Percentiles rank a stretch among this genome's conserved stretches.
phyloP scores from a whole-genome alignment of 37 sponge, comb jelly and placozoan genomes.

The Geodia barretti region DNA sequence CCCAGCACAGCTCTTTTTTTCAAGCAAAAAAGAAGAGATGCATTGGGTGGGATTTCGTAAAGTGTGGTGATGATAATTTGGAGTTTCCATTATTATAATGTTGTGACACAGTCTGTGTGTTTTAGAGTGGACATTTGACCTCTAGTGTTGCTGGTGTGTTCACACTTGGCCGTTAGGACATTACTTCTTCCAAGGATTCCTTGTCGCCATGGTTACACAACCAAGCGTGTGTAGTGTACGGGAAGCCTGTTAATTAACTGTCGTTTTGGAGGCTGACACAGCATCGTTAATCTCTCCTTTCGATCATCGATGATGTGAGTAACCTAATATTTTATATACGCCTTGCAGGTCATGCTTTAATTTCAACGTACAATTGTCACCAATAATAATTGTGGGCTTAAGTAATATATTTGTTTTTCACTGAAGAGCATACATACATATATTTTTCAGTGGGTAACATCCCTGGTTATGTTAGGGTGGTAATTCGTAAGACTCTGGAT shows the following conservation, averaged over 20 bases:
- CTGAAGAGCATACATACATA: too few relatives aligned
- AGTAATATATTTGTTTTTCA: too few relatives aligned
- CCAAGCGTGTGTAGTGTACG: slow-evolving; percentile 30
- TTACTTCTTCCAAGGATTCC: slow-evolving; percentile 6
- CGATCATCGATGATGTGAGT: slow-evolving; percentile 50
- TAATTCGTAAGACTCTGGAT: too few relatives aligned
- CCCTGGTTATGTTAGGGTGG: too few relatives aligned
- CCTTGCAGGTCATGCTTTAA: too few relatives aligned
- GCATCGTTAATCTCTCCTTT: slow-evolving; percentile 8
- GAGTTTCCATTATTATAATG: neutral
- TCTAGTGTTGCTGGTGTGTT: slow-evolving; percentile 51
- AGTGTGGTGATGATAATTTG: too few relatives aligned
- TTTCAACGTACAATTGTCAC: too few relatives aligned
- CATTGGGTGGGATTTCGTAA: too few relatives aligned
- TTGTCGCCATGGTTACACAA: slow-evolving; percentile 12
- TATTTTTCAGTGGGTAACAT: too few relatives aligned
- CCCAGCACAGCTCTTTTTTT: too few relatives aligned
- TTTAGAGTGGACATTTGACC: neutral
- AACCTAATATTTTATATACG: neutral
- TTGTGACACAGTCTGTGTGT: neutral
- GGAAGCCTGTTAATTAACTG: slow-evolving; percentile 22
- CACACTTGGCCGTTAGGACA: slow-evolving; percentile 40
- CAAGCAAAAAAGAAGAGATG: too few relatives aligned
- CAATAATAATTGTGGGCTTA: too few relatives aligned
- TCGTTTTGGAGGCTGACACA: slow-evolving; percentile 18